A percentile compares a stretch with the other conserved stretches of the same genome.
These are phyloP conservation scores for Mormyrops attenuatus DNA, from an alignment of 2,797 vertebrate genomes.

Conservation along the genomic window DNA sequence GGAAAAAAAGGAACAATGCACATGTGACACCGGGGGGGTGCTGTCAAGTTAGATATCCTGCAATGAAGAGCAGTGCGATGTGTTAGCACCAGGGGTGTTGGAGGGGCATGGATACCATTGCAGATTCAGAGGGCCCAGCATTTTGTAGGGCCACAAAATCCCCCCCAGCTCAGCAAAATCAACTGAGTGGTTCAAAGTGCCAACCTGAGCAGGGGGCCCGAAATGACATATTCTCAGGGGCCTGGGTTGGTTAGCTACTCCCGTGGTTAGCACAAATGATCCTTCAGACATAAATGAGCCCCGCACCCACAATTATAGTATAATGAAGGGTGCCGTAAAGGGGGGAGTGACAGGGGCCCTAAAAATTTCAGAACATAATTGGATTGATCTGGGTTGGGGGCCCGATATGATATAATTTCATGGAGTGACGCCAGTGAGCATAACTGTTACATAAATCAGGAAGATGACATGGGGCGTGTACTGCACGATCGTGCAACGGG, in stretches of 20 bases:
- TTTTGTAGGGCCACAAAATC: background rate
- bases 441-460: background rate
- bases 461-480: background rate
- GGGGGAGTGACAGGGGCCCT: background rate
- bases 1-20: background rate
- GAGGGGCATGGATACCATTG: background rate
- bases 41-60: background rate
- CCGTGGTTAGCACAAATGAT: background rate
- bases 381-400: background rate
- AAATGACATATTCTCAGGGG: background rate
- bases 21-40: background rate
- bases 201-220: background rate
- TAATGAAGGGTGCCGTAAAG: background rate
- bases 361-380: background rate
- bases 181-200: background rate
- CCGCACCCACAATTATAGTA: background rate
- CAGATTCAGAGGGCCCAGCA: background rate
- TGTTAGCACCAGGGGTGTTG: background rate
- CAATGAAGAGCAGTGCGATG: background rate
- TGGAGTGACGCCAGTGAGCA: background rate
- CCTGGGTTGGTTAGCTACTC: background rate
- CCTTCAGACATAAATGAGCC: background rate
- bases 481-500: background rate
- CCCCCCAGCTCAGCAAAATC: background rate
- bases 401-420: background rate